Evolutionary conservation across 2,888 invertebrate genomes (phyloP), one percentile per base, ranked within the genome.

Genomic region (Calameuta idolon): DNA sequence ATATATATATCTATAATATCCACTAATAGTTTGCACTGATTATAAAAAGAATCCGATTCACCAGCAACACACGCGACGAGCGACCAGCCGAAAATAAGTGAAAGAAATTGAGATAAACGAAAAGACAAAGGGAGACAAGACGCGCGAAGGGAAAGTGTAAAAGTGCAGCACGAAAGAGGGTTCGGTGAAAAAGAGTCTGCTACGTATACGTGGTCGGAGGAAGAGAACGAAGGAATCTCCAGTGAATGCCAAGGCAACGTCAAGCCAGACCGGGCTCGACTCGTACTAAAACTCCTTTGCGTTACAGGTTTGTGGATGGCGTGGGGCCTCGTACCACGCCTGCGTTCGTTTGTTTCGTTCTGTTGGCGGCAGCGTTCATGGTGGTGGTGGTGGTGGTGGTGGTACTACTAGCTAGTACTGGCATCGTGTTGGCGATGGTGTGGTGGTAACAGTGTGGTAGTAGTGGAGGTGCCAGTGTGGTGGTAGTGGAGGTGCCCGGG

Each of bases 251-350:
- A 69, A 76, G 71, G 73, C 78, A 74, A 55, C 76, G 84, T 83
- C 82, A 81, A 83, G 81, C 81, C 82, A 82, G 81, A 82, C 84
- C 81, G 83, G 84, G 83, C 84, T 83, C 83, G 82, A 81, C 84
- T 83, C 80, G 78, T 80, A 84, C 83, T 83, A 81, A 84, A 83
- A 81, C 37, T 15, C 33, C 30, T 33, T 69, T 71, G 31, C 73
- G 34, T 68, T 71, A 73, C 74, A 37, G 69, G 69, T 55, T 71
- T 73, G 35, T 35, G 76, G 78, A 68, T 73, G 30, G 68, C 55
- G 75, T 34, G 40, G 34, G 35, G 77, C 69, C 37, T 55, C 55
- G 75, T 68, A 75, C 75, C 55, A 33, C 68, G 40, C 75, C 33
- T 40, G 35, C 33, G 68, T 68, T 55, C 40, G 68, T 69, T 55